A percentile compares a stretch with the other conserved stretches of the same genome.
Evolutionary conservation across 2,797 vertebrate species (phyloP).

Genomic region (Calcarius lapponicus): DNA sequence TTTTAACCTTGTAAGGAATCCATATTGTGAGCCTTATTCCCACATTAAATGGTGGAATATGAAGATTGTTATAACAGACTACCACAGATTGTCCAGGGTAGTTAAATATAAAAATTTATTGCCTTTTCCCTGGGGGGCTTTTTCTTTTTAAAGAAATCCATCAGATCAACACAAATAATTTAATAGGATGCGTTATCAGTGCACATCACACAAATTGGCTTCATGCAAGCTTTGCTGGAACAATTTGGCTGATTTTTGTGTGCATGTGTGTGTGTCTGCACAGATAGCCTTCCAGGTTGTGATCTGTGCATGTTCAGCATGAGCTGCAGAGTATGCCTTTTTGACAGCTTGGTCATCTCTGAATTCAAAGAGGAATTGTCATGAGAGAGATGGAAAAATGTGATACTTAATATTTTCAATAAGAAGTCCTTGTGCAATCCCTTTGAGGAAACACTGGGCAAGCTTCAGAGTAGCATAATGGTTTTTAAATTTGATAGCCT

Average conservation of each 20-base stretch:
- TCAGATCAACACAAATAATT: not conserved
- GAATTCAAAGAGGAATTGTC: slow-evolving; percentile 23
- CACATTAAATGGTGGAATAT: not conserved
- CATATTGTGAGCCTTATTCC: not conserved
- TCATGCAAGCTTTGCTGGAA: not conserved
- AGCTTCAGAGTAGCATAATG: not conserved
- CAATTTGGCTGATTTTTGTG: not conserved
- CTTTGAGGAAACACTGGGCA: not conserved
- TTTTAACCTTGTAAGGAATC: not conserved
- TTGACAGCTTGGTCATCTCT: slow-evolving; percentile 12
- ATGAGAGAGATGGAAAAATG: slow-evolving; percentile 26
- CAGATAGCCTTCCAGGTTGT: not conserved
- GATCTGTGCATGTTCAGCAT: not conserved
- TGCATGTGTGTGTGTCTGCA: not conserved
- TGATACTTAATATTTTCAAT: slow-evolving; percentile 49
- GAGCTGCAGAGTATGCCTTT: not conserved
- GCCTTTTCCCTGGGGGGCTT: not conserved
- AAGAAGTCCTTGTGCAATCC: slow-evolving; percentile 14
- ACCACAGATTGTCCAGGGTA: not conserved
- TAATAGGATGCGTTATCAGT: not conserved
- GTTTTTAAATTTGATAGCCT: slow-evolving; percentile 28
- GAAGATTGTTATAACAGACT: not conserved
- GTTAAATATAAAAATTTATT: not conserved
- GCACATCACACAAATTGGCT: slow-evolving; percentile 5
- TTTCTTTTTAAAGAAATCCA: not conserved